These are phyloP conservation scores for Morone chrysops DNA, from an alignment of 2,113 vertebrate genomes.

Conservation along the genomic window DNA sequence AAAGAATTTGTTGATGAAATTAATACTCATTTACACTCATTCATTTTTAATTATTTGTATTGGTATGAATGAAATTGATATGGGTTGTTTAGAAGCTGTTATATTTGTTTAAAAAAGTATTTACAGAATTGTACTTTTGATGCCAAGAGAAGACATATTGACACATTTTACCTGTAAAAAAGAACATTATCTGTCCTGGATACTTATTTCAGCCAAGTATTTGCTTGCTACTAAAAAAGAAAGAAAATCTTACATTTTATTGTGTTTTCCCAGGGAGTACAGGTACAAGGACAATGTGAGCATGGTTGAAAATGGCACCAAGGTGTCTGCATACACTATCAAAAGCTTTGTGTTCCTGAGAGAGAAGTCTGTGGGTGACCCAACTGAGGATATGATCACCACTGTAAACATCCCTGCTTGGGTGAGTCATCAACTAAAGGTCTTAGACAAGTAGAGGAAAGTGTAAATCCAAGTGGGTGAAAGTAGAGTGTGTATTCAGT, in stretches of 20 bases:
- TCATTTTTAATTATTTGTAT: neutral
- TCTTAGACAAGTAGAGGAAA: neutral
- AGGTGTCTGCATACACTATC: constrained; percentile 89
- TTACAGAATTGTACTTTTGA: no score
- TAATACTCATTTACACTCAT: neutral
- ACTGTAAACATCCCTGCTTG: constrained; percentile 93
- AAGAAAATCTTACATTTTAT: neutral
- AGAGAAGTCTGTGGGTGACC: constrained; percentile 91
- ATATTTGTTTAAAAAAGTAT: no score
- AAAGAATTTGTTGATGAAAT: neutral
- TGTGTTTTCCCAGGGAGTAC: constrained; percentile 87
- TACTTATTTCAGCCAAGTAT: no score
- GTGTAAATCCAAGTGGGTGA: constrained; percentile 20
- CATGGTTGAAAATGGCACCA: constrained; percentile 89
- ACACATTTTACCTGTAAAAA: no score
- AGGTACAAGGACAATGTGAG: constrained; percentile 89
- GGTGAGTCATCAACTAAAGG: constrained; percentile 85
- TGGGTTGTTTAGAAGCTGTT: no score
- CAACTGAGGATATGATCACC: constrained; percentile 87
- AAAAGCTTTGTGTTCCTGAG: constrained; percentile 91
- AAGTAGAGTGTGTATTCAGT: constrained; percentile 8
- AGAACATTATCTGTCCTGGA: no score
- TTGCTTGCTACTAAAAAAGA: no score
- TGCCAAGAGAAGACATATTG: no score
- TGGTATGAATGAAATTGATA: no score